Evolutionary conservation across 2,888 invertebrate genomes (phyloP), one percentile per base, ranked within the genome.

Genomic region (Itoplectis maculator): DNA sequence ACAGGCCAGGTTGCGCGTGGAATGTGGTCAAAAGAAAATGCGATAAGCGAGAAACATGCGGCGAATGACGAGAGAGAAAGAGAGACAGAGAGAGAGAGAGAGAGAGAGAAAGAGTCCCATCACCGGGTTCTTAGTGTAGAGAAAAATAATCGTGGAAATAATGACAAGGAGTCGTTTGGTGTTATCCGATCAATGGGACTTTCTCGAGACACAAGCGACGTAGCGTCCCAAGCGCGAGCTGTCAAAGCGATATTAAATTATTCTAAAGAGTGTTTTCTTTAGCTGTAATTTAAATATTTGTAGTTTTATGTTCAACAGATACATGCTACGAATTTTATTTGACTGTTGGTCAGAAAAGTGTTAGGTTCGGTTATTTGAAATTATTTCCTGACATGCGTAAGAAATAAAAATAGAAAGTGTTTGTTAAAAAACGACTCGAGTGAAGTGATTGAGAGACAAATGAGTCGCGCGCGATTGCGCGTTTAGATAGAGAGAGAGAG

Each of bases 141-240:
- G 29, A 29, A 29, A 29, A 29, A 3, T 5, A 29, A 29, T 29
- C 29, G 3, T 29, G 5, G 5, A 29, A 29, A 29, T 3, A 29
- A 3, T 5, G 29, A 29, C n/a, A n/a, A n/a, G n/a, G n/a, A 29
- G 29, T 2, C 29, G 2, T 3, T 29, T 5, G 5, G 13, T 45
- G 3, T 13, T 45, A n/a, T 13, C 3, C 13, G 11, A n/a, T 23
- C 11, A 0, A 54, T 8, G 11, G 20, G 51, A 51, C 51, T 51
- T 20, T 20, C 13, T 51, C 23, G 11, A 54, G 23, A 54, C 54
- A 23, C 8, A 56, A 80, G 63, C 73, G 72, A 84, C 47, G 69
- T 77, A 70, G 40, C 45, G n/a, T 63, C 72, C 66, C 11, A 74
- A 47, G 35, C 66, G 73, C 59, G 61, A 79, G 77, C 73, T 68